Base-by-base conservation (phyloP, 2,113 vertebrate genomes). In the Gambusia holbrooki region DNA sequence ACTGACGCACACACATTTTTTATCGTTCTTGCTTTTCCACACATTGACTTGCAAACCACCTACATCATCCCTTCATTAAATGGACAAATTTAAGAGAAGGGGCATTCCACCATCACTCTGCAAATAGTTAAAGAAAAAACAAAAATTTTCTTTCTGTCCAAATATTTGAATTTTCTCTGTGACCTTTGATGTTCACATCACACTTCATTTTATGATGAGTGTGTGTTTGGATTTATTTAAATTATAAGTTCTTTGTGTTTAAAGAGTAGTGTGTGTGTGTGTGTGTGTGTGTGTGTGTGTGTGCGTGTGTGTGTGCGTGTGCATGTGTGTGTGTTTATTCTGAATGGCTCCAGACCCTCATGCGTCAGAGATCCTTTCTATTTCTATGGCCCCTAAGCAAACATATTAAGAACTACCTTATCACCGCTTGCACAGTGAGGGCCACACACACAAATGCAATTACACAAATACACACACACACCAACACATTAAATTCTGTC, bases 331-430 rank as follows among this genome's bases (percentile, higher is more conserved):
- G 73, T 80, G 83, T 82, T 69, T 77, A 70, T 87, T 84, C 68
- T 75, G 66, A 77, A 62, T 73, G 84, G 80, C 91, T 90, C 87
- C 88, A 84, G 90, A 84, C 85, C 89, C 88, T 93, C 90, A 76
- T 94, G 90, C 93, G 93, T 94, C 94, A 94, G 91, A 93, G 91
- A 72, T 85, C 73, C 90, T 92, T 93, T 93, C 88, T 93, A 69
- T 92, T 69, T 74, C 79, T 88, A 85, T 88, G 92, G 91, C 90
- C 85, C 90, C 90, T 92, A 51, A 86, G 90, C 92, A 95, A 95
- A 95, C 92, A 94, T 91, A 94, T 95, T 95, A 94, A 94, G 90
- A 93, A 86, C 73, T 72, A 84, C 84, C 93, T 92, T 93, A 95
- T 95, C 93, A 93, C 89, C 91, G 90, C 93, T 93, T 93, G 89